Evolutionary conservation across 2,113 vertebrate species (phyloP).

Genomic region (Alouatta palliata): DNA sequence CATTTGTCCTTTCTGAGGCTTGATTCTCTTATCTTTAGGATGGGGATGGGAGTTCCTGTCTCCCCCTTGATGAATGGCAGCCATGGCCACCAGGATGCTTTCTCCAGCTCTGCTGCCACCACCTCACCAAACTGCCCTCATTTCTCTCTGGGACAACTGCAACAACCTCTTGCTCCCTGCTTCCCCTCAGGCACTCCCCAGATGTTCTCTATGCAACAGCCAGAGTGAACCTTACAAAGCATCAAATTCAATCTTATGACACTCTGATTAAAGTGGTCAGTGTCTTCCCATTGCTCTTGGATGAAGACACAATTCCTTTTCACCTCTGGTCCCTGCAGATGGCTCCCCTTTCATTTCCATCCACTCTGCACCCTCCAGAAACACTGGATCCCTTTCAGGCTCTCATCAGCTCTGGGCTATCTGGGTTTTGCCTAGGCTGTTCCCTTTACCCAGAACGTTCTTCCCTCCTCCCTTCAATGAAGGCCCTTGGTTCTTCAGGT

Average conservation of each 20-base stretch:
- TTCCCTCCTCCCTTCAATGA: neutral
- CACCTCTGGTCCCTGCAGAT: neutral
- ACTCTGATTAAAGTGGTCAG: no score
- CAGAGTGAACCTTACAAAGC: neutral
- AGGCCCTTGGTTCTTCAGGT: slow-evolving; percentile 14
- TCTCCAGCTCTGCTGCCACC: neutral
- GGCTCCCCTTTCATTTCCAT: neutral
- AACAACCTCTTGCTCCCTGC: fast-evolving
- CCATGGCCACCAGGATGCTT: neutral
- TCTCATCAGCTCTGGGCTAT: neutral
- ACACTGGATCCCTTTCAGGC: neutral
- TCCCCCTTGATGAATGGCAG: neutral
- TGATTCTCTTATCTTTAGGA: neutral
- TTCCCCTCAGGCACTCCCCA: neutral
- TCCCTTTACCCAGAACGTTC: neutral
- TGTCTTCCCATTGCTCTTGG: neutral
- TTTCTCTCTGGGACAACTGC: neutral
- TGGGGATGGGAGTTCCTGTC: neutral
- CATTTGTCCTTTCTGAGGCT: neutral
- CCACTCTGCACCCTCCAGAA: neutral
- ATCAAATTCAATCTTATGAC: neutral
- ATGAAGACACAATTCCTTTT: neutral
- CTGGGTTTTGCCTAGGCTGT: neutral
- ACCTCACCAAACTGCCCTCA: neutral
- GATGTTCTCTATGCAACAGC: neutral